Evolutionary conservation across 2,888 invertebrate genomes (phyloP), one percentile per base, ranked within the genome.

Genomic region (Hypolimnas misippus): DNA sequence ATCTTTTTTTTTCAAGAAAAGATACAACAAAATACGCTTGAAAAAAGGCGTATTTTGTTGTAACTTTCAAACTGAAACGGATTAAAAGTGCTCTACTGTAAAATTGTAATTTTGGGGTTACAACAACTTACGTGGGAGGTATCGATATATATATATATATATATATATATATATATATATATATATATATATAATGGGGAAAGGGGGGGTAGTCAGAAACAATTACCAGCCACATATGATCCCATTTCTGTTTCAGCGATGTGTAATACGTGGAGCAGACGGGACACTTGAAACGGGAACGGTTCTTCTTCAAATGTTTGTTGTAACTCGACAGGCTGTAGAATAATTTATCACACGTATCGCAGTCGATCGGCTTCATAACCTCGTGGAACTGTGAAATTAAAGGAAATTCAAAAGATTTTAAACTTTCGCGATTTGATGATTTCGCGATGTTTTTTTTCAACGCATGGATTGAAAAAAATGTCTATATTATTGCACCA

Each of bases 151-250:
- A 1, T 14, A 5, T 5, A 1, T 40, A 40, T 35, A 1, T 3
- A 14, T 14, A 4, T 38, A 38, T 38, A 3, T 14, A 14, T 33
- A 1, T 33, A 8, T 33, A 3, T 40, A 40, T 16, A 6, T 40
- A 6, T 14, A 1, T 40, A 16, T 4, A 1, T 16, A 16, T 2
- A 1, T n/a, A n/a, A n/a, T n/a, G n/a, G n/a, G n/a, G n/a, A n/a
- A 38, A 35, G 12, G 10, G 10, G 12, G 12, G 12, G n/a, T 12
- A 12, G 10, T 14, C n/a, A 14, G 6, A 7, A 16, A 42, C 5
- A 40, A 60, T 49, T 16, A 70, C 69, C 0, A 65, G 10, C 87
- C 86, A 86, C 69, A 75, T 64, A 31, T 88, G 88, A 1, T 84
- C 79, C 84, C 84, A 84, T 57, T 80, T 82, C 0, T 66, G 44